Base-by-base conservation (phyloP, 2,888 invertebrate genomes). In the Flexamia atlantica region DNA sequence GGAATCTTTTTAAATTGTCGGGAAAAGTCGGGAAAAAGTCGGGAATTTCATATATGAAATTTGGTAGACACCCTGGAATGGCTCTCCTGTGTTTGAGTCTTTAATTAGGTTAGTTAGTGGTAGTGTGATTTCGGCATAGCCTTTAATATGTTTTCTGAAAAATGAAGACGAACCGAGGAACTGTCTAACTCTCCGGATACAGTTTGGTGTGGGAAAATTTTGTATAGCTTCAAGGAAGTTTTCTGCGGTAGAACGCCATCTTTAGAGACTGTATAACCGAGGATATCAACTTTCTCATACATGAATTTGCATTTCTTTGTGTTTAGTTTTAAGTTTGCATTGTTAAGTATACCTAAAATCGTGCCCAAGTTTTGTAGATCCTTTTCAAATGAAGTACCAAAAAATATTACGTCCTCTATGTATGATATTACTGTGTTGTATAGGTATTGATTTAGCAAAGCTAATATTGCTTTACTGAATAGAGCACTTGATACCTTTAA, bases 291-390 rank as follows among this genome's bases (percentile, higher is more conserved):
- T n/a, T 23, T 57, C 57, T 57, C 17, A 23, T 57, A 57, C 23
- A 57, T 20, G 57, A 57, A 57, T 57, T 57, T 57, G 57, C 57
- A 57, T 57, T n/a, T n/a, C n/a, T n/a, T n/a, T n/a, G n/a, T n/a
- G n/a, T n/a, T n/a, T n/a, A n/a, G n/a, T n/a, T n/a, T 57, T 57
- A 57, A 17, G 17, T 57, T 57, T 10, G 57, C 57, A 10, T 57
- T 5, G 17, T 57, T 57, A 10, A 57, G 17, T 20, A 57, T 17
- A 10, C 23, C 23, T 57, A 57, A 57, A 9, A 40, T 40, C 5
- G 40, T 40, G 40, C 12, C 40, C 12, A 40, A 12, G 17, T 57
- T 57, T 57, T 57, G 20, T 23, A 57, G 23, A 17, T 57, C 57
- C 23, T n/a, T 57, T 20, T 57, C 57, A 17, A 57, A 57, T 20